Percentiles rank a stretch among this genome's conserved stretches.
phyloP scores from a whole-genome alignment of 2,888 invertebrate species.

The Lordiphosa fenestrarum region DNA sequence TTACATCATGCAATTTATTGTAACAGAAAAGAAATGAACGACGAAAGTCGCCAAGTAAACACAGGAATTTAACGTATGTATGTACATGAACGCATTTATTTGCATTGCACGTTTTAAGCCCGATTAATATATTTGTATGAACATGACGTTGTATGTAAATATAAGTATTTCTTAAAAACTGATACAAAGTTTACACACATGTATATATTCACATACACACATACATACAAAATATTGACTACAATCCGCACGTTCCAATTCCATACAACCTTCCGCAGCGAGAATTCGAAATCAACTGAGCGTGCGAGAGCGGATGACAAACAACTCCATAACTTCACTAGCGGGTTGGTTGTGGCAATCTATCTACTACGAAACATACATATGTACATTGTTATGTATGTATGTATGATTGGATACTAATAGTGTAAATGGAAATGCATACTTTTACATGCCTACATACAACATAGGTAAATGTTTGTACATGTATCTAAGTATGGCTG shows the following conservation, averaged over 20 bases:
- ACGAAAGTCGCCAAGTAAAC: background rate
- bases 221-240: background rate
- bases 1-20: background rate
- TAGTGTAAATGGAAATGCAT: too few relatives aligned
- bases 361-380: background rate
- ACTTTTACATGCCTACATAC: background rate
- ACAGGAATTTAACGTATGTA: background rate
- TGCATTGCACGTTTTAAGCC: slow-evolving; percentile 8
- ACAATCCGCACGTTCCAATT: background rate
- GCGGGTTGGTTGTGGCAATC: too few relatives aligned
- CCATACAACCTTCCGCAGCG: background rate
- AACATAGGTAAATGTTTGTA: background rate
- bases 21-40: background rate
- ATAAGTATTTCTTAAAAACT: background rate
- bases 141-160: slow-evolving; percentile 2
- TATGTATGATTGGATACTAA: background rate
- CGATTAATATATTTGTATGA: background rate
- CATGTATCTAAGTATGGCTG: slow-evolving; percentile 1
- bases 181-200: background rate
- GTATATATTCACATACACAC: too few relatives aligned
- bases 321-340: slow-evolving; percentile 3
- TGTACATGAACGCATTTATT: slow-evolving; percentile 1
- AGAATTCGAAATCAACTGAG: slow-evolving; percentile 9
- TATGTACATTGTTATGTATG: background rate
- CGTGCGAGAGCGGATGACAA: slow-evolving; percentile 2